Evolutionary conservation across 2,113 vertebrate species (phyloP), one percentile per base, ranked within the genome.

Genomic region (Loxodonta africana): DNA sequence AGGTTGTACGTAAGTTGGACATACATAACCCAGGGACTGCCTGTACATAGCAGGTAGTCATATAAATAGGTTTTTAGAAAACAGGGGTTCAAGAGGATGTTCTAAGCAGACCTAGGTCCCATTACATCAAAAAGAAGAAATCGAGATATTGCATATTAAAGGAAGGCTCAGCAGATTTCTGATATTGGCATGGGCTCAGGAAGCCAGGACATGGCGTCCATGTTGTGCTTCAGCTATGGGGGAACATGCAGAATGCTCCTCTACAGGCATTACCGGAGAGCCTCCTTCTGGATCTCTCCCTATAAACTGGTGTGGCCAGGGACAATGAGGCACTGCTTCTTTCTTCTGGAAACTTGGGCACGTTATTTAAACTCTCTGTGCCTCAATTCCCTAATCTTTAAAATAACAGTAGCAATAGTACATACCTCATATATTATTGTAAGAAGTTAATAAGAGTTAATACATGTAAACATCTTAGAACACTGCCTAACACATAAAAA

Each of bases 121-220:
- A 83, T 96, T 76, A 41, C 83, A 28, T 18, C 88, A 88, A 93
- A 87, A 73, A 89, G 37, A 25, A n/a, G 48, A 48, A 95, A 83
- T 2, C 10, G 33, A 69, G 51, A 23, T 37, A 2, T 0, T 89
- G 44, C 28, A 0, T 4, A 30, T 26, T 78, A 60, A 93, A 77
- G 89, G 67, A 67, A 78, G 3, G 53, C 60, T 81, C 26, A 0
- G 0, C 21, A 57, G 3, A 23, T 57, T 89, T 91, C 92, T 63
- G 1, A 0, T 0, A 26, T 46, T 44, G 6, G 18, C 76, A 10
- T 8, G 67, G 83, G 51, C 41, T 69, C 65, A 9, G 69, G 74
- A 63, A 92, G 57, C 78, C 83, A 8, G 2, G 69, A 15, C 15
- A 23, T 17, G 57, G 62, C 26, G 12, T 69, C 63, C 26, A 12